These are phyloP conservation scores for Celastrina argiolus DNA, from an alignment of 2,888 invertebrate species.

Conservation along the genomic window DNA sequence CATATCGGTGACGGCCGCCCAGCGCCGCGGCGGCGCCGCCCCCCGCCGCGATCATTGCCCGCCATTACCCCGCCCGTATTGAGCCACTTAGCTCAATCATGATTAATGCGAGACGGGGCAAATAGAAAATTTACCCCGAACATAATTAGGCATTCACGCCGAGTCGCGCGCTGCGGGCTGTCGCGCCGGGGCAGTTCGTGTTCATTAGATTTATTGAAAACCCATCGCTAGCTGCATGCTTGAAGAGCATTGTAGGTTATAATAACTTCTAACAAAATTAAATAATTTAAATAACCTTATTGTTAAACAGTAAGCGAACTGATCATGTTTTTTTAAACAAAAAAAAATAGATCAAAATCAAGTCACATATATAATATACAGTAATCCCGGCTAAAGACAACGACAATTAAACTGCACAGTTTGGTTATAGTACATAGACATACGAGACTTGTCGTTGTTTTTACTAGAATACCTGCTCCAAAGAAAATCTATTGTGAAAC, in stretches of 20 bases:
- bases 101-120: slow-evolving; percentile 75
- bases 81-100: slow-evolving; percentile 79
- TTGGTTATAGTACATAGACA: no score
- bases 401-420: no score
- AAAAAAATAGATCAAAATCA: no score
- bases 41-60: slow-evolving; percentile 73
- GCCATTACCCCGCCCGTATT: slow-evolving; percentile 75
- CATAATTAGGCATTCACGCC: slow-evolving; percentile 76
- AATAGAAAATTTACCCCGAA: slow-evolving; percentile 74
- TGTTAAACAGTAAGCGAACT: no score
- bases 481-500: neutral
- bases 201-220: slow-evolving; percentile 41
- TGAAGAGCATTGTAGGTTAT: neutral
- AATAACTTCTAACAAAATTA: no score
- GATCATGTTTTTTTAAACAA: no score
- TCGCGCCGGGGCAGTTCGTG: slow-evolving; percentile 60
- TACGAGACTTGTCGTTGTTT: no score
- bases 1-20: slow-evolving; percentile 51
- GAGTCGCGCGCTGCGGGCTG: slow-evolving; percentile 68
- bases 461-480: no score
- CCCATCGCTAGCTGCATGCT: neutral
- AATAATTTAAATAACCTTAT: no score
- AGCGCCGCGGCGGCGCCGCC: slow-evolving; percentile 69
- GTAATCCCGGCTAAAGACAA: no score
- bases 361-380: no score